phyloP scores from a whole-genome alignment of 2,113 vertebrate genomes.

The Chloroceryle aenea region DNA sequence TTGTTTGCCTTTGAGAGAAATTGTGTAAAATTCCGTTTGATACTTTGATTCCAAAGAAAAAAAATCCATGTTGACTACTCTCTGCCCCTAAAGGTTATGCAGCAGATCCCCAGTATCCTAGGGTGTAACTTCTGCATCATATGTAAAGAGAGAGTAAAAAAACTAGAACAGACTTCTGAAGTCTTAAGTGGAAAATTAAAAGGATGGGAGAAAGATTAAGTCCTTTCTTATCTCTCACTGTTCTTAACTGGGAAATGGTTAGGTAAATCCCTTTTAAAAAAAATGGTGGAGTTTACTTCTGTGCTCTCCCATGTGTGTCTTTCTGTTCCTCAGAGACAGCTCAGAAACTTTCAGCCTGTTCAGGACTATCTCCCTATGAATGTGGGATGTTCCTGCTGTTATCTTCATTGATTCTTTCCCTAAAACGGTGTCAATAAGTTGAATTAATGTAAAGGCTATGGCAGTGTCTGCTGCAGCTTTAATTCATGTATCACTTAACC shows the following conservation, averaged over 20 bases:
- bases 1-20: not conserved
- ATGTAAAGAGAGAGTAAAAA: not conserved
- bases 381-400: not conserved
- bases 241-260: not conserved
- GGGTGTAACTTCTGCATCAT: not conserved
- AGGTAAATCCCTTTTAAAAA: not conserved
- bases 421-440: not conserved
- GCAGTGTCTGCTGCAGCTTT: not conserved
- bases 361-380: not conserved
- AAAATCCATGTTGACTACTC: not conserved
- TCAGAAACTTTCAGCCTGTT: not conserved
- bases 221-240: not conserved
- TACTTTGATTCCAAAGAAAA: not conserved
- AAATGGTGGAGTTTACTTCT: not conserved
- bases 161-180: not conserved
- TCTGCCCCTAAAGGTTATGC: not conserved
- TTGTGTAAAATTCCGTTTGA: not conserved
- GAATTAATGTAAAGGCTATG: not conserved
- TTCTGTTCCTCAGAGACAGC: not conserved
- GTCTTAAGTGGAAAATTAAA: not conserved
- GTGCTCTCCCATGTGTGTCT: not conserved
- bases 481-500: not conserved
- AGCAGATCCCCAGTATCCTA: not conserved
- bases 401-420: not conserved
- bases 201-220: not conserved